Base-by-base conservation (phyloP, 2,888 invertebrate species). In the Melanargia galathea region DNA sequence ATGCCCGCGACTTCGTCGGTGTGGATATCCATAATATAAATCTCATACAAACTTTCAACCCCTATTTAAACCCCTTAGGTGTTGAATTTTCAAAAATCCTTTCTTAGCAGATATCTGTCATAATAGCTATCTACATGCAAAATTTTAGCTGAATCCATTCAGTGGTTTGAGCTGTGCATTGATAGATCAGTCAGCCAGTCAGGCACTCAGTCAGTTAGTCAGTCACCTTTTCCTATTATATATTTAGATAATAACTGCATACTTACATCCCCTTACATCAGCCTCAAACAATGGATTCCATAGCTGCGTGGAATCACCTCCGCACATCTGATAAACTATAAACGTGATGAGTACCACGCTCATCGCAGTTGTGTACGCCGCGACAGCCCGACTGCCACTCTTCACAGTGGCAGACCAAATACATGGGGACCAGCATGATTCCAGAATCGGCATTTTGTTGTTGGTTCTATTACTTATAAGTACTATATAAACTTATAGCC, bases 271-370 rank as follows among this genome's bases (percentile, higher is more conserved):
- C 43, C 95, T 92, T 7, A 96, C 93, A 86, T 97, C 97, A 33
- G 97, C 94, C 87, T 98, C 97, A 85, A 97, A 98, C 35, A 97
- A 89, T 0, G 97, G 97, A 76, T 96, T 96, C 90, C 97, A 97
- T 3, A 97, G 88, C 81, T 97, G 97, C 0, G 96, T 94, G 0
- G 97, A 97, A 76, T 97, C 97, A 20, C 97, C 97, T n/a, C 97
- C 97, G 69, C 84, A 83, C 90, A 97, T 93, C 86, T 96, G 95
- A 80, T 97, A 97, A 0, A 87, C 84, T 63, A 96, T 94, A 70
- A 94, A 83, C 4, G 95, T 96, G 70, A 97, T 96, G 0, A 96
- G 78, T 13, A 97, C 92, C 30, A 96, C 74, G 68, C 96, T 95
- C 76, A 95, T 87, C 1, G 96, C 95, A 33, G 93, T 92, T 0